Evolutionary conservation across 2,888 invertebrate species (phyloP), one percentile per base, ranked within the genome.

Genomic region (Oligia latruncula): DNA sequence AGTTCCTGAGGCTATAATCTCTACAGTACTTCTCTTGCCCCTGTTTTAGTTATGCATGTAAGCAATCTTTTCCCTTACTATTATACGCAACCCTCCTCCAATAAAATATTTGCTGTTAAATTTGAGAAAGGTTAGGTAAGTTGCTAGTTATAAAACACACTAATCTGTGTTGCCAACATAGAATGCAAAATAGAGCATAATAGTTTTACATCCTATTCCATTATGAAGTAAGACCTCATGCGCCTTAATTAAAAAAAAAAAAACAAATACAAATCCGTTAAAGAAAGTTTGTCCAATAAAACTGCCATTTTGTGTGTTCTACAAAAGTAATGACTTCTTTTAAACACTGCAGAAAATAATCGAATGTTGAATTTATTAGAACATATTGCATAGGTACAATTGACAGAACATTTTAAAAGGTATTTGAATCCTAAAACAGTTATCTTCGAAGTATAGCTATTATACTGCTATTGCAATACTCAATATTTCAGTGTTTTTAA

Each of bases 91-190:
- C 20, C 15, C 4, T 35, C 23, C 8, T 29, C 55, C 0, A 55
- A 29, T 29, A 40, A 46, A 35, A 64, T n/a, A n/a, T 11, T 60
- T 29, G 6, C 17, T 60, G 40, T 46, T 77, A 13, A 83, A 58
- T 46, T 20, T 55, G 52, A 40, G 66, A 75, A 55, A 49, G 13
- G 29, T 55, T 0, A 40, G 15, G 49, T 29, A 43, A 66, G 62
- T 86, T 79, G 78, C 74, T 83, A 76, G 86, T 43, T 67, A 71
- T 58, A 67, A 76, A 77, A 43, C 70, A 60, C 17, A 67, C 29
- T 64, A 58, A 60, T 72, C 11, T 74, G 77, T 87, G 83, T 82
- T 88, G 88, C 76, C 87, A 88, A 79, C 71, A 71, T 80, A 72
- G 75, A 87, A 83, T 80, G 71, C 71, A 74, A 81, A 80, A 79